Evolutionary conservation across 1,140 invertebrate genomes (phyloP), one percentile per base, ranked within the genome.

Genomic region (Papilio polyxenes): DNA sequence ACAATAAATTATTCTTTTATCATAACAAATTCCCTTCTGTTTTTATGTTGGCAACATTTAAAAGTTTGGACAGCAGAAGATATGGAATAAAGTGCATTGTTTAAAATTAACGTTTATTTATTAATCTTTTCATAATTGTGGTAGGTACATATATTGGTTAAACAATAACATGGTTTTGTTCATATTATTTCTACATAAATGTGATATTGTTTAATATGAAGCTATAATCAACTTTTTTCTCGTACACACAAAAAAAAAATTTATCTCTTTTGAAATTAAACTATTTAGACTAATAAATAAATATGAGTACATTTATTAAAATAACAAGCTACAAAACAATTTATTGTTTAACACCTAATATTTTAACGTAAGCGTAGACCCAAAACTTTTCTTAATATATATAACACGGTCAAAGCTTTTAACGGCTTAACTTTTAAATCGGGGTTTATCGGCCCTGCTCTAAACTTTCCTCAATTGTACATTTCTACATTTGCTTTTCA

Each of bases 361-460:
- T 78, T 78, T 78, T 78, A 78, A 78, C 76, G 53, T 40, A 78
- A 59, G 76, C 53, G 76, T 78, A 59, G 76, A 59, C 76, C 76
- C 76, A 56, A 78, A 78, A 78, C 11, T 78, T 78, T 78, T 53
- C 59, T 59, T 56, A 53, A 78, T 59, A 76, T 59, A 76, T 76
- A 56, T 78, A 78, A 78, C 76, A 78, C 76, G 53, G 76, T 78
- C 76, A 78, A 59, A 56, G 76, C 76, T 78, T 78, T 78, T 78
- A 78, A 78, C 51, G 76, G 76, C 76, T 78, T 56, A 78, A 78
- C 76, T 78, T 78, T 78, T 78, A 56, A 78, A 78, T 78, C 76
- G 49, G 76, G 76, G 76, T 78, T 78, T 78, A 78, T 78, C 76
- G 53, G 76, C 49, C 15, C 76, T 78, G 49, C 51, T 78, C 76